phyloP scores from a whole-genome alignment of 2,113 vertebrate genomes.

The Hippopotamus amphibius region DNA sequence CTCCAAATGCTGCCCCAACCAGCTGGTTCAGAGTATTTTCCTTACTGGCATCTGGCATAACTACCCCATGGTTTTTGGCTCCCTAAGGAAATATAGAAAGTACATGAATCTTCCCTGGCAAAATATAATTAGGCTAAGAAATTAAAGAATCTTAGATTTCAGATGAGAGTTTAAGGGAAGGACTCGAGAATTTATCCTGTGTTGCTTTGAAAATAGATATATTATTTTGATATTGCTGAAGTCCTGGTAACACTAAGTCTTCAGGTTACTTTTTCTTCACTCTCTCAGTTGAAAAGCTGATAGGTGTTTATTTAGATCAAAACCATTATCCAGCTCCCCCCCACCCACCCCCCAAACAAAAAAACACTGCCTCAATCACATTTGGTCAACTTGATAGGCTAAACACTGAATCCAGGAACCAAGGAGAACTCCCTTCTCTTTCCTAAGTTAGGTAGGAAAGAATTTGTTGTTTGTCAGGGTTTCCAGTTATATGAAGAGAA shows the following conservation, averaged over 20 bases:
- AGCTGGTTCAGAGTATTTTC: conserved; percentile 98
- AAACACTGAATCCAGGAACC: not conserved
- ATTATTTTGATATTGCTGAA: conserved; percentile 53
- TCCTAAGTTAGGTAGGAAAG: not conserved
- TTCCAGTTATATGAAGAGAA: conserved; percentile 42
- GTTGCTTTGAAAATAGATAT: conserved; percentile 23
- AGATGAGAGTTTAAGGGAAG: conserved; percentile 55
- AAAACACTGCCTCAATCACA: not conserved
- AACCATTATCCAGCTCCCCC: not conserved
- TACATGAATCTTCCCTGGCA: not conserved
- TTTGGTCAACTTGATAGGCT: not conserved
- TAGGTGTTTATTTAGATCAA: conserved; percentile 52
- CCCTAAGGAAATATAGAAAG: conserved; percentile 88
- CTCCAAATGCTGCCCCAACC: conserved; percentile 97
- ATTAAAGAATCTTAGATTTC: conserved; percentile 48
- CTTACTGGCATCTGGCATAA: conserved; percentile 99
- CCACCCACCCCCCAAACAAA: not conserved
- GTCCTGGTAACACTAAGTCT: conserved; percentile 7
- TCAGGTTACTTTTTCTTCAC: not conserved
- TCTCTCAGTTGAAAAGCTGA: conserved; percentile 43
- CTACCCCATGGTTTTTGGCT: conserved; percentile 98
- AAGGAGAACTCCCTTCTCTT: not conserved
- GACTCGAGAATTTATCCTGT: conserved; percentile 31
- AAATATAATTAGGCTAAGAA: conserved; percentile 58
- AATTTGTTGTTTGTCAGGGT: not conserved